Base-by-base conservation (phyloP, 2,113 vertebrate genomes). In the Mastomys coucha region DNA sequence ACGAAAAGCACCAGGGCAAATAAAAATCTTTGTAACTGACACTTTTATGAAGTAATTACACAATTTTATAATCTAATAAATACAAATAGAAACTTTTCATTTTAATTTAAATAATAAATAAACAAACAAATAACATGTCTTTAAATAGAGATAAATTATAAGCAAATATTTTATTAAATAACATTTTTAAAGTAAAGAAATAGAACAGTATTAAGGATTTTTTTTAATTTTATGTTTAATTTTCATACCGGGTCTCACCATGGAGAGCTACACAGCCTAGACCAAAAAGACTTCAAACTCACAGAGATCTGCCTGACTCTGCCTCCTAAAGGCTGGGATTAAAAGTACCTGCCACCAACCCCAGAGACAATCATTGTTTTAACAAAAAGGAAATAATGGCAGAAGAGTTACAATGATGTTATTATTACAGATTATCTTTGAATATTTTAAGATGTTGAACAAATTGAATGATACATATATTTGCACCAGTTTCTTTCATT, bases 131-230 rank as follows among this genome's bases (percentile, higher is more conserved):
- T 65, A 89, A 53, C 19, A 5, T 14, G 7, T 51, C 26, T 78
- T 51, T 78, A 78, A 78, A 51, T 36, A 51, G 24, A 67, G 31
- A 69, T 51, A 49, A 86, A 51, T 69, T 70, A 69, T 22, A 88
- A 33, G 63, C 33, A 91, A 88, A 9, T 75, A 84, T 73, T 16
- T 88, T 78, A 49, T 85, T 88, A 20, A 76, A 91, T 85, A 91
- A 72, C 72, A 39, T 56, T 53, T 49, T n/a, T 24, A 70, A 51
- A 70, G 56, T 84, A 60, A 84, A 36, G 1, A 42, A 60, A 45
- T 45, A n/a, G 36, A 81, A 33, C 60, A 58, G 6, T 53, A 53
- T 8, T 53, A 8, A 53, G 53, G 31, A 80, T 36, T 53, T 53
- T 80, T 73, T 39, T 45, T 45, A 45, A 19, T 51, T 33, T 53